Base-by-base conservation (phyloP, 1,140 invertebrate genomes). In the Teleopsis dalmanni region DNA sequence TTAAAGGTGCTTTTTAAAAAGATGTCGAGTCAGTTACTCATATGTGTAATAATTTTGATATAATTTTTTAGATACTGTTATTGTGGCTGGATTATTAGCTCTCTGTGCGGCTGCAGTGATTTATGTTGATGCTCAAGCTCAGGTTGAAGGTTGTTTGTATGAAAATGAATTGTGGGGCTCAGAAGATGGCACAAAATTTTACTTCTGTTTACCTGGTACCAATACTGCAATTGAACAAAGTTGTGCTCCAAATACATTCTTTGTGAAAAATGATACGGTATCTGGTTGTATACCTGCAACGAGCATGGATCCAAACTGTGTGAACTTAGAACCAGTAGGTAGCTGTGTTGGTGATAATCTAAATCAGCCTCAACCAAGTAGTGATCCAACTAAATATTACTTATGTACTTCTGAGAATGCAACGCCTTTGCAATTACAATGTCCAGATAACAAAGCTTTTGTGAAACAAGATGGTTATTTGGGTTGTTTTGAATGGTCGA, bases 381-480 rank as follows among this genome's bases (percentile, higher is more conserved):
- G 41, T 41, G 61, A 64, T 51, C 64, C 64, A 38, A 60, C 57
- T 54, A 58, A 57, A 52, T 67, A 62, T 57, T 67, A 62, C 47
- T 52, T 67, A 37, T 67, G 64, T 38, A 52, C 64, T 19, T 47
- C 43, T 29, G 38, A 33, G 31, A 43, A 47, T 29, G 55, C 59
- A 37, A 49, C 52, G 37, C 61, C 64, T 29, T 25, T 64, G 42
- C 29, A 55, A 6, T 57, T 67, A 25, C 53, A 18, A 22, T 67
- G 64, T 46, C 35, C 58, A 25, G 36, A 42, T 2, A 57, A 60
- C 36, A 60, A 58, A 25, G 64, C 58, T 13, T 67, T 67, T 51
- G 52, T 64, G 21, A 52, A 57, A 43, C 21, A 54, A 54, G 35
- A 57, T 46, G 36, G 52, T 8, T 52, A 52, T 26, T 37, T 59